Evolutionary conservation across 2,797 vertebrate species (phyloP).

Genomic region (Enteromius trimaculatus): DNA sequence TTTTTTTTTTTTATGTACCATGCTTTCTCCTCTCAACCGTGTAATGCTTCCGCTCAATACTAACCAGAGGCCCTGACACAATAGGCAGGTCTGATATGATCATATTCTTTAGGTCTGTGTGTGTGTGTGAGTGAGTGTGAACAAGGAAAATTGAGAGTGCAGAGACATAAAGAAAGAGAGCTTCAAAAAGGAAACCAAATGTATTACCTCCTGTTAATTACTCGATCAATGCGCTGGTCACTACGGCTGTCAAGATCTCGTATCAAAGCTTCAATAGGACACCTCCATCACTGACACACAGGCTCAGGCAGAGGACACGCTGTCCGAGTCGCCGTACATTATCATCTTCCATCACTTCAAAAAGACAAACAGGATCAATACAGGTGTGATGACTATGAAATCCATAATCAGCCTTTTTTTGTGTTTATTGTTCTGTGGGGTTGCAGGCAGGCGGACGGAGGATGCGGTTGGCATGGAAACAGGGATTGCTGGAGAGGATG

Average conservation of each 20-base stretch:
- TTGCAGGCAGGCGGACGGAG: constrained; percentile 65
- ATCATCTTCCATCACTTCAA: constrained; percentile 62
- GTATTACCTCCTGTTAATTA: constrained; percentile 50
- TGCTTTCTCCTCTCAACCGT: constrained; percentile 36
- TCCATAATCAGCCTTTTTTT: constrained; percentile 73
- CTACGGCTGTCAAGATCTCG: constrained; percentile 24
- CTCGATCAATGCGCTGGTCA: constrained; percentile 42
- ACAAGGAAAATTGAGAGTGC: background rate
- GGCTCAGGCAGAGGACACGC: constrained; percentile 46
- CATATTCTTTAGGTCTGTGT: background rate
- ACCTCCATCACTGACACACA: background rate
- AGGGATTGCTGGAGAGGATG: constrained; percentile 72
- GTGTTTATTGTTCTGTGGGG: constrained; percentile 72
- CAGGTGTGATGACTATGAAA: constrained; percentile 64
- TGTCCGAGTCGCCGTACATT: constrained; percentile 57
- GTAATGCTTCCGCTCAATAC: constrained; percentile 59
- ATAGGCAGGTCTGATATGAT: constrained; percentile 45
- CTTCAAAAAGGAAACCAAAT: constrained; percentile 46
- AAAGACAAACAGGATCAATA: constrained; percentile 71
- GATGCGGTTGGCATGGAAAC: constrained; percentile 81
- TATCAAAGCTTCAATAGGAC: constrained; percentile 40
- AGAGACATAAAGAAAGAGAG: constrained; percentile 11
- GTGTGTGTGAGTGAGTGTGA: background rate
- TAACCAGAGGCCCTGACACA: constrained; percentile 62
- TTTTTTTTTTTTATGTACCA: constrained; percentile 43